Evolutionary conservation across 2,888 invertebrate species (phyloP).

Genomic region (Apeira syringaria): DNA sequence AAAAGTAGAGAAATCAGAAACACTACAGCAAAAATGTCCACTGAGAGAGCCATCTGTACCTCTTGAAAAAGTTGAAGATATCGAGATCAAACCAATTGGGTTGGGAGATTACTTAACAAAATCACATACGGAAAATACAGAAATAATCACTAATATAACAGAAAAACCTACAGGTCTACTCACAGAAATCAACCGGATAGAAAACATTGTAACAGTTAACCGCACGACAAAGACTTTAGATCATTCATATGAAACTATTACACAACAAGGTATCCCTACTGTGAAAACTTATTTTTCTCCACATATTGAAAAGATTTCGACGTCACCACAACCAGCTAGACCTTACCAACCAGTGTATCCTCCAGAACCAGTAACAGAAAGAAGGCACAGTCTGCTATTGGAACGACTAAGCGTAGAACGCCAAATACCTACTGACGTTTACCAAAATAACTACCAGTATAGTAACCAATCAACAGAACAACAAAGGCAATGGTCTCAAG

Average conservation of each 20-base stretch:
- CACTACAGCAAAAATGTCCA: conserved; percentile 47
- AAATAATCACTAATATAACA: conserved; percentile 62
- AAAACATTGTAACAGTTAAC: conserved; percentile 74
- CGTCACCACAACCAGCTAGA: conserved; percentile 56
- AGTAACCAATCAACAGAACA: conserved; percentile 58
- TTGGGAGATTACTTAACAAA: conserved; percentile 64
- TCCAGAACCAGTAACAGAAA: conserved; percentile 59
- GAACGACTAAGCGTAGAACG: conserved; percentile 74
- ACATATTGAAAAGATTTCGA: conserved; percentile 55
- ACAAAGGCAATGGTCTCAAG: conserved; percentile 59
- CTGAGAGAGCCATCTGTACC: conserved; percentile 70
- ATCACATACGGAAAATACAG: conserved; percentile 64
- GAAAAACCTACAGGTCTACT: conserved; percentile 55
- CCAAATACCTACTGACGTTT: conserved; percentile 66
- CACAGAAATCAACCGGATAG: conserved; percentile 71
- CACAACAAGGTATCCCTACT: conserved; percentile 61
- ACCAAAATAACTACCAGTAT: conserved; percentile 55
- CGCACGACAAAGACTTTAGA: conserved; percentile 73
- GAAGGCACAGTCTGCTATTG: conserved; percentile 70
- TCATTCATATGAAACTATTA: conserved; percentile 61
- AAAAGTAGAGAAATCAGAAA: conserved; percentile 28
- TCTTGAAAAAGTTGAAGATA: conserved; percentile 72
- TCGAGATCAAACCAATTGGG: conserved; percentile 76
- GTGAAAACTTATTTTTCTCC: conserved; percentile 68
- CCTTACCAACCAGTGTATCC: conserved; percentile 62